Evolutionary conservation across 53 echinoderm and acorn worm genomes (phyloP), one percentile per base, ranked within the genome.

Genomic region (Mesocentrotus franciscanus): DNA sequence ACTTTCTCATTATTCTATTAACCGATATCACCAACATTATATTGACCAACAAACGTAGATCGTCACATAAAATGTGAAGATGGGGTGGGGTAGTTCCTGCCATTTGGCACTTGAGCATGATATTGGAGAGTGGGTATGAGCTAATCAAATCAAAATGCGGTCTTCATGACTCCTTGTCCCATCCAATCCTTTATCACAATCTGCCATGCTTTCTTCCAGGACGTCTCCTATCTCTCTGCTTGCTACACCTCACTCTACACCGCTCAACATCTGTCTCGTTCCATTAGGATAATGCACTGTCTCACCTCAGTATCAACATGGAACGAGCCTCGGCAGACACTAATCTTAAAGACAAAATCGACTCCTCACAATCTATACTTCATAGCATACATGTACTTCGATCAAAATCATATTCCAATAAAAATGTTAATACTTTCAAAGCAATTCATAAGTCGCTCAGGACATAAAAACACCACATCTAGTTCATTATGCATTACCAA

Each of bases 271-370:
- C 93, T 93, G 93, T 61, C 93, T 58, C 83, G n/a, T 61, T 93
- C 81, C 78, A 93, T 93, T 93, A 93, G 79, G 81, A 61, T 93
- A 93, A 93, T 93, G 81, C 93, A 93, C 71, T 56, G 92, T 70
- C 74, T 42, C 66, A 91, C 91, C 66, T 66, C 39, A 91, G 27
- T 91, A 91, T 91, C 91, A 91, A 91, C 91, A 91, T 60, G 61
- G 61, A 59, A 58, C 90, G 34, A 66, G 34, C 26, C 39, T 20
- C 64, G 66, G 91, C 20, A 15, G 87, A 58, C 34, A 87, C 87
- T 10, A 87, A 57, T 58, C 87, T 87, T 87, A 87, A 87, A 87
- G 87, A 87, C 87, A 58, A 87, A 39, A 79, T 39, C 79, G 16
- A 79, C 16, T 81, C 17, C 17, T 39, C 81, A 42, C 78, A 34